Evolutionary conservation across 2,113 vertebrate genomes (phyloP).

Genomic region (Bufo gargarizans): DNA sequence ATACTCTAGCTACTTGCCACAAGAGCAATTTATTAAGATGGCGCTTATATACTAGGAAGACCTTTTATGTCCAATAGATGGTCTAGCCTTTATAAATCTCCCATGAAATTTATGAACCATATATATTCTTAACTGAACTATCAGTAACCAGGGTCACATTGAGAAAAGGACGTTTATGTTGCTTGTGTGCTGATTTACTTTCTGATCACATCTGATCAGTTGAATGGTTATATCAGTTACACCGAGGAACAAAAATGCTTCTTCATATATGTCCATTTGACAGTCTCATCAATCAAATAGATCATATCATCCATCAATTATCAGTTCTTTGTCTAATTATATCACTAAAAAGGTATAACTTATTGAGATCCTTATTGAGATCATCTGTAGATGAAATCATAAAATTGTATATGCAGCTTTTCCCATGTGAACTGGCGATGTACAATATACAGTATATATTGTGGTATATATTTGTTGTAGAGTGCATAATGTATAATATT

Average conservation of each 20-base stretch:
- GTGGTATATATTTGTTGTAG: neutral
- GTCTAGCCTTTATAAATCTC: conserved; percentile 41
- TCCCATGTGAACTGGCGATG: neutral
- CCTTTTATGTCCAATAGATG: conserved; percentile 32
- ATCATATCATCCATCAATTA: conserved; percentile 54
- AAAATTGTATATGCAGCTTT: neutral
- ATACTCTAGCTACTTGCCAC: conserved; percentile 12
- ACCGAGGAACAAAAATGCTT: conserved; percentile 6
- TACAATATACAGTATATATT: neutral
- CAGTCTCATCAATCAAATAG: conserved; percentile 56
- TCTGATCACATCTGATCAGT: conserved; percentile 55
- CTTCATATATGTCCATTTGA: conserved; percentile 48
- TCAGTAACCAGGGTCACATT: conserved; percentile 43
- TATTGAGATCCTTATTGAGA: neutral
- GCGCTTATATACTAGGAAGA: neutral
- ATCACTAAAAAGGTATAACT: conserved; percentile 23
- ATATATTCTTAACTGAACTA: conserved; percentile 49
- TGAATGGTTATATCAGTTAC: conserved; percentile 51
- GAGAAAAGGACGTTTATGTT: conserved; percentile 47
- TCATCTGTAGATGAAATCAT: neutral
- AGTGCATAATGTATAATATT: neutral
- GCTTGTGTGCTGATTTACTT: conserved; percentile 46
- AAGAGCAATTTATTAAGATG: conserved; percentile 3
- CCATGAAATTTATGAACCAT: conserved; percentile 44
- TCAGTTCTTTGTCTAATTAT: conserved; percentile 44